Percentiles rank a stretch among this genome's conserved stretches.
Evolutionary conservation across 1,140 invertebrate species (phyloP).

Genomic region (Eurytemora carolleeae): DNA sequence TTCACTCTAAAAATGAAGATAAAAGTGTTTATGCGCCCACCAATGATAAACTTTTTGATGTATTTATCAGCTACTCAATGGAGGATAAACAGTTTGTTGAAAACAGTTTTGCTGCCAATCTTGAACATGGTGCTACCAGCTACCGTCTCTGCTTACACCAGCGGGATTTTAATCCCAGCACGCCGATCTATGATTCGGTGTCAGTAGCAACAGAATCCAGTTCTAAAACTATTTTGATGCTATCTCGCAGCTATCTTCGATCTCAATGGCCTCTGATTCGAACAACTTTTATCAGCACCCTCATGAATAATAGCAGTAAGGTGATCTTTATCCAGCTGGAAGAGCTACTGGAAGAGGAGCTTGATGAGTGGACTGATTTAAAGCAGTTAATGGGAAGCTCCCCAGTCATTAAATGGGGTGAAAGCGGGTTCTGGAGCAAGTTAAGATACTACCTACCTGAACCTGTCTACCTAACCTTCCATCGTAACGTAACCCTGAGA

Average conservation of each 20-base stretch:
- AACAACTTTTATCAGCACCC: constrained; percentile 15
- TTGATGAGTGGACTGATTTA: constrained; percentile 47
- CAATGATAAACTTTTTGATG: constrained; percentile 64
- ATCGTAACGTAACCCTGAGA: constrained; percentile 5
- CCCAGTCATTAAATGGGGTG: constrained; percentile 36
- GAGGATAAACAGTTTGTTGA: constrained; percentile 68
- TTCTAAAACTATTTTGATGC: constrained; percentile 66
- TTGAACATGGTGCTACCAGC: constrained; percentile 21
- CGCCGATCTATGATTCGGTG: constrained; percentile 65
- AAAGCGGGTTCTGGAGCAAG: constrained; percentile 5
- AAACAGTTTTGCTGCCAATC: constrained; percentile 26
- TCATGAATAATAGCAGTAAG: not conserved
- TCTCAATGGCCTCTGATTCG: constrained; percentile 70
- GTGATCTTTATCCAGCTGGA: constrained; percentile 2
- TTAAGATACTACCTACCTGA: constrained; percentile 7
- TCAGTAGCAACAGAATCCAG: constrained; percentile 74
- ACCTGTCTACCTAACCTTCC: constrained; percentile 5
- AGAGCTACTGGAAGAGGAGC: not conserved
- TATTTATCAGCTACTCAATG: constrained; percentile 67
- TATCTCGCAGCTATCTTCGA: constrained; percentile 77
- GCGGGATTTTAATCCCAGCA: constrained; percentile 57
- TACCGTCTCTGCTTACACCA: constrained; percentile 68
- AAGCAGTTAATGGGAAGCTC: constrained; percentile 76
- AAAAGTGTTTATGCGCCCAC: not conserved
- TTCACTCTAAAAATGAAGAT: too few species aligned